Evolutionary conservation across 2,888 invertebrate species (phyloP).

Genomic region (Drosophila mayaguana): DNA sequence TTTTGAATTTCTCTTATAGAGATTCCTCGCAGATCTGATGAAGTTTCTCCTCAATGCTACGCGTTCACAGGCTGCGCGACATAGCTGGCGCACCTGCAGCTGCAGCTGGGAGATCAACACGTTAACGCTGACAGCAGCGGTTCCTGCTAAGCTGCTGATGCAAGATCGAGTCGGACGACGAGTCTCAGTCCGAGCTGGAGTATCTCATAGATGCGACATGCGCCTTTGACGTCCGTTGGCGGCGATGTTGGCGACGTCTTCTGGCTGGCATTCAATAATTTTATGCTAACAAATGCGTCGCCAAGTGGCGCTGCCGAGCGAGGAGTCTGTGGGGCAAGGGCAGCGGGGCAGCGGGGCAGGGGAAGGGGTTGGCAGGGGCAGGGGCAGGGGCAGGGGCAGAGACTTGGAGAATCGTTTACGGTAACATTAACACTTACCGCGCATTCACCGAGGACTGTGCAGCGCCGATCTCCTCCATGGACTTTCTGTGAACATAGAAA

Average conservation of each 20-base stretch:
- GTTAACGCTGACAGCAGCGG: constrained; percentile 63
- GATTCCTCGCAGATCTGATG: background rate
- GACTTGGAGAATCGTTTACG: constrained; percentile 68
- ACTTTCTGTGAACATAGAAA: constrained; percentile 91
- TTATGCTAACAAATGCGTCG: constrained; percentile 85
- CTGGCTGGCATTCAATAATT: constrained; percentile 81
- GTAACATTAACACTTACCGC: constrained; percentile 89
- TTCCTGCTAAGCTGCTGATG: constrained; percentile 55
- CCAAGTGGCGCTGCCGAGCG: constrained; percentile 68
- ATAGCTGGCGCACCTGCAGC: constrained; percentile 36
- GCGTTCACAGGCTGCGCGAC: constrained; percentile 10
- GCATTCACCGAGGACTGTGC: constrained; percentile 93
- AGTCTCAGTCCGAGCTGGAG: constrained; percentile 42
- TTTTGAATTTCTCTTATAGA: background rate
- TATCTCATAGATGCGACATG: constrained; percentile 74
- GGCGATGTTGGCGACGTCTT: constrained; percentile 68
- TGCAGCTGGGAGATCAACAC: constrained; percentile 43
- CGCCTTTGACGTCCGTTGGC: constrained; percentile 73
- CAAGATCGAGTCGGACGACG: constrained; percentile 12
- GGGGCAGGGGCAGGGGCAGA: constrained; percentile 12
- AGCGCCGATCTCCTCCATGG: constrained; percentile 94
- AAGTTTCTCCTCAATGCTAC: background rate
- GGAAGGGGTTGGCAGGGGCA: constrained; percentile 1
- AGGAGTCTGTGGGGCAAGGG: background rate
- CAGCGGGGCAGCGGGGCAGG: too few species aligned